These are phyloP conservation scores for Brevipalpus yothersi DNA, from an alignment of 1,140 invertebrate genomes.

Conservation along the genomic window DNA sequence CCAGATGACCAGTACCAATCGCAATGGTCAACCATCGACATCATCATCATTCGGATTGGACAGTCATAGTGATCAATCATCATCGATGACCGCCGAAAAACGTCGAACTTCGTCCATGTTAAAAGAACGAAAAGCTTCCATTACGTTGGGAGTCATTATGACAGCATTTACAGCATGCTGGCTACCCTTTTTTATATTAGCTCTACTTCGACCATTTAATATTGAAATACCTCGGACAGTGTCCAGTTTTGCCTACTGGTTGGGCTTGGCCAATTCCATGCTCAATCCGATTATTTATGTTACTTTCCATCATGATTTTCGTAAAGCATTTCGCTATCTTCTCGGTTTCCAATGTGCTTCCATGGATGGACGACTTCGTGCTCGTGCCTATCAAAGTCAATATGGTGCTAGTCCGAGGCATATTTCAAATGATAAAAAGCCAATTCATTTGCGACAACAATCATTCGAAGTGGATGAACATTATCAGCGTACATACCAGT, in stretches of 20 bases:
- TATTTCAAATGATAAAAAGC: too few relatives aligned
- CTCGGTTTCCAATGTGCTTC: conserved; percentile 67
- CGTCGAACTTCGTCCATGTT: conserved; percentile 8
- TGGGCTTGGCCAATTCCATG: conserved; percentile 87
- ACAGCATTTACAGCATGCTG: conserved; percentile 57
- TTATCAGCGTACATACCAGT: neutral
- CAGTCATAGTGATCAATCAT: too few relatives aligned
- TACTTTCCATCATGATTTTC: conserved; percentile 71
- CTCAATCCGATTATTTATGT: conserved; percentile 82
- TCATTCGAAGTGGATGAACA: neutral
- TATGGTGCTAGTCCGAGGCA: conserved; percentile 29
- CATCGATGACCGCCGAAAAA: conserved; percentile 1
- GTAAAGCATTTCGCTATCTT: conserved; percentile 68
- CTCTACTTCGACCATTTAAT: conserved; percentile 46
- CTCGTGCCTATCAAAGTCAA: conserved; percentile 72
- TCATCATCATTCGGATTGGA: neutral
- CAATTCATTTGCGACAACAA: neutral
- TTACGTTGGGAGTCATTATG: conserved; percentile 74
- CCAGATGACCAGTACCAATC: neutral
- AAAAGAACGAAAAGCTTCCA: conserved; percentile 46
- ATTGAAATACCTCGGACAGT: conserved; percentile 30
- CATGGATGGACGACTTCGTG: conserved; percentile 65
- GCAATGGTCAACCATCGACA: neutral
- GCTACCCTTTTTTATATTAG: conserved; percentile 79
- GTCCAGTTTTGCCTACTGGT: conserved; percentile 44